These are phyloP conservation scores for Peribatodes rhomboidaria DNA, from an alignment of 2,888 invertebrate genomes.

Conservation along the genomic window DNA sequence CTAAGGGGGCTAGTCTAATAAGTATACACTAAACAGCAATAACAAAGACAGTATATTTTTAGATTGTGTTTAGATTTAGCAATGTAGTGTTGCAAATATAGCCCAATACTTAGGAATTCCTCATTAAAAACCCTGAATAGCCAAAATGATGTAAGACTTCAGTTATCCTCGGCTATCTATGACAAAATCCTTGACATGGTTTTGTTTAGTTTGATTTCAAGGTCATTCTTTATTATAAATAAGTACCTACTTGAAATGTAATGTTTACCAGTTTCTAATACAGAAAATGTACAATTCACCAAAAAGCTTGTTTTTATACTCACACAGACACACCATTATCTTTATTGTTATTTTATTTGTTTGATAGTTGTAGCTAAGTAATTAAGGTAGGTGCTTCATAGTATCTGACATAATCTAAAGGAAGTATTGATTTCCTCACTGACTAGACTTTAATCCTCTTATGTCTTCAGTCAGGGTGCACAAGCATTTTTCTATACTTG, in stretches of 20 bases:
- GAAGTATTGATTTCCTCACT: conserved; percentile 73
- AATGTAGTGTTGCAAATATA: no score
- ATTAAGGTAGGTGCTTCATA: background rate
- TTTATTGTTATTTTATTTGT: background rate
- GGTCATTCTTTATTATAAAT: no score
- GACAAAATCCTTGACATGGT: background rate
- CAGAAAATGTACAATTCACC: background rate
- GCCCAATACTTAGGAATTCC: no score
- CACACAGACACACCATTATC: background rate
- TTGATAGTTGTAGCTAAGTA: background rate
- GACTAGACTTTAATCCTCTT: conserved; percentile 73
- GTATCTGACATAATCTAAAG: conserved; percentile 58
- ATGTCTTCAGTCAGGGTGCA: conserved; percentile 55
- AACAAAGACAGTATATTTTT: no score
- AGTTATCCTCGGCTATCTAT: no score
- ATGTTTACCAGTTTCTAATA: conserved; percentile 14
- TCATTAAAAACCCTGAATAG: no score
- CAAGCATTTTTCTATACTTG: conserved; percentile 59
- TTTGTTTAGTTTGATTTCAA: background rate
- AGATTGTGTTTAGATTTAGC: no score
- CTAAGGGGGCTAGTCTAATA: no score
- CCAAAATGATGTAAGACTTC: no score
- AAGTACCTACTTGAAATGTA: background rate
- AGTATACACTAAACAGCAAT: no score
- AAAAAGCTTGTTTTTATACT: background rate